Conservation (phyloP, 2,888 invertebrate genomes). For the Galerucella calmariensis region DNA sequence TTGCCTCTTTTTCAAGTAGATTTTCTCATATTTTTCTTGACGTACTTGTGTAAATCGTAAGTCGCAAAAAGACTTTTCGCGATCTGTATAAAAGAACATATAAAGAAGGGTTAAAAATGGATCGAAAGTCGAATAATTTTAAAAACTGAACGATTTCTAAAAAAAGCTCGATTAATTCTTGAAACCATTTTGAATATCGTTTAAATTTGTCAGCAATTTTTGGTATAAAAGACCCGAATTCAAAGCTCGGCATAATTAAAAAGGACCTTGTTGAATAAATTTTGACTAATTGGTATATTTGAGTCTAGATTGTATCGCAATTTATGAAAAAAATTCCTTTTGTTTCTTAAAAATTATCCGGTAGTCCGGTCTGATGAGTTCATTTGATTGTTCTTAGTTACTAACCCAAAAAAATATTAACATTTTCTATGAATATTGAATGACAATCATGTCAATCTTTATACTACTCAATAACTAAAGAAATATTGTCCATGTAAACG, state of each 20-base stretch:
- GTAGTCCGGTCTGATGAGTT: slow-evolving; percentile 46
- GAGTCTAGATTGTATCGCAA: slow-evolving; percentile 42
- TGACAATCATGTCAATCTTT: slow-evolving; percentile 10
- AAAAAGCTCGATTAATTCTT: too few relatives aligned
- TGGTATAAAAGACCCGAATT: not conserved
- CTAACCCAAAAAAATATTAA: slow-evolving; percentile 32
- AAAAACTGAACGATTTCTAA: too few relatives aligned
- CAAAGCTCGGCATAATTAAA: slow-evolving; percentile 28
- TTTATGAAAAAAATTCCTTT: slow-evolving; percentile 41
- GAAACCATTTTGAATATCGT: not conserved
- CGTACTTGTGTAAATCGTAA: too few relatives aligned
- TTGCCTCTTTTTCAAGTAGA: too few relatives aligned
- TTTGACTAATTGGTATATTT: slow-evolving; percentile 43
- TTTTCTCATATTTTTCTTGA: too few relatives aligned
- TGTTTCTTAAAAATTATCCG: slow-evolving; percentile 44
- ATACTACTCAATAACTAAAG: slow-evolving; percentile 1
- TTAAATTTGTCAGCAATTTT: not conserved
- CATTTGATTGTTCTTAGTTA: slow-evolving; percentile 45
- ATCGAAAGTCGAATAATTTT: too few relatives aligned
- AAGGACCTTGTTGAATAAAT: slow-evolving; percentile 42
- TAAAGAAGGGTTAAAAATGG: too few relatives aligned
- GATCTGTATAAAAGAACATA: too few relatives aligned
- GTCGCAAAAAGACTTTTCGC: too few relatives aligned
- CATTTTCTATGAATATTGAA: slow-evolving; percentile 32
- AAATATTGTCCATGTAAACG: not conserved